Evolutionary conservation across 37 sponge, comb jelly and placozoan species (phyloP).

Genomic region (Beroe forskalii): DNA sequence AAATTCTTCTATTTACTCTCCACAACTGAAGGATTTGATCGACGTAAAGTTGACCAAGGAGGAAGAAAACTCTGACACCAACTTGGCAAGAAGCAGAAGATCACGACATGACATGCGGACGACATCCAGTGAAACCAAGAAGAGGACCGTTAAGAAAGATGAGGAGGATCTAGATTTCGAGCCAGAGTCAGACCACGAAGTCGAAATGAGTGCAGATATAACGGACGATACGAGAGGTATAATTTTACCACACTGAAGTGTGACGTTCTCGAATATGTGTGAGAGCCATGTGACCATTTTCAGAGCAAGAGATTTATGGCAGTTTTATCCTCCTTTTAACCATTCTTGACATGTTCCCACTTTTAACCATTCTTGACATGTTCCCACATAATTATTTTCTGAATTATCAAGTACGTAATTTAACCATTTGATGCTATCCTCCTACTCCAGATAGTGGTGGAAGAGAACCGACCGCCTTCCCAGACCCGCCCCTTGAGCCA

Average conservation of each 20-base stretch:
- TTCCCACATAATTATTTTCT: too few relatives aligned
- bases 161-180: slow-evolving; percentile 56
- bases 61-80: slow-evolving; percentile 2
- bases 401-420: too few relatives aligned
- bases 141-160: not conserved
- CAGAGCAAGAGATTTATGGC: too few relatives aligned
- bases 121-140: slow-evolving; percentile 6
- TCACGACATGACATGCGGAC: not conserved
- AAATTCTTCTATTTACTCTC: not conserved
- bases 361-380: too few relatives aligned
- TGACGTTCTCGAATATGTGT: too few relatives aligned
- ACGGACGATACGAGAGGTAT: not conserved
- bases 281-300: too few relatives aligned
- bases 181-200: slow-evolving; percentile 45
- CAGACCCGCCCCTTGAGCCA: slow-evolving; percentile 13
- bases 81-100: not conserved
- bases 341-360: too few relatives aligned
- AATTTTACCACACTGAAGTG: too few relatives aligned
- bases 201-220: not conserved
- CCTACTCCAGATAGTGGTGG: not conserved
- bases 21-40: slow-evolving; percentile 6
- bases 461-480: slow-evolving; percentile 46
- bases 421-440: too few relatives aligned
- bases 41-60: slow-evolving; percentile 35
- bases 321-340: too few relatives aligned